Evolutionary conservation across 1,140 invertebrate genomes (phyloP).

Genomic region (Physella acuta): DNA sequence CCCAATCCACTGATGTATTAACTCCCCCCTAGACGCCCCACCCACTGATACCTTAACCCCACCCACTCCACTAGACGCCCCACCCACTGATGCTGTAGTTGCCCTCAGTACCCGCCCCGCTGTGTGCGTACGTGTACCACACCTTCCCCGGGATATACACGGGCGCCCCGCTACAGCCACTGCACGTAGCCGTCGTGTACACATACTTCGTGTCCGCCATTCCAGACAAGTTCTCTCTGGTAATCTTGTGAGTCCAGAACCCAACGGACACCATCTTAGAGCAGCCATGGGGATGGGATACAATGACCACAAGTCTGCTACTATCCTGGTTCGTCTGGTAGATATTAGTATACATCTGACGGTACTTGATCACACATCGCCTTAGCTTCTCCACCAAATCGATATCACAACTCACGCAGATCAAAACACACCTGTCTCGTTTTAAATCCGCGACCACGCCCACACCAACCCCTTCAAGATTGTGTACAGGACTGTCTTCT

Average conservation of each 20-base stretch:
- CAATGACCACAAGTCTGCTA: neutral
- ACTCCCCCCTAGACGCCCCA: too few relatives aligned
- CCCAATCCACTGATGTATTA: too few relatives aligned
- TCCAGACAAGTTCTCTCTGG: neutral
- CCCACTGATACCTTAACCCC: too few relatives aligned
- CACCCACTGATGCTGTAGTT: neutral
- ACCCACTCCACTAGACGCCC: too few relatives aligned
- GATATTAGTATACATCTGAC: neutral
- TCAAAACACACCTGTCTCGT: conserved; percentile 1
- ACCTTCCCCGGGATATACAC: neutral
- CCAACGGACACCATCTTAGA: conserved; percentile 1
- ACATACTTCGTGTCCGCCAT: neutral
- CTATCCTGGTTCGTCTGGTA: neutral
- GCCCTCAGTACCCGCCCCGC: neutral
- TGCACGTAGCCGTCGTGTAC: neutral
- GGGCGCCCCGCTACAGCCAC: conserved; percentile 5
- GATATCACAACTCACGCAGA: neutral
- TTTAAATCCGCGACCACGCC: neutral
- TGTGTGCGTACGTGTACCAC: neutral
- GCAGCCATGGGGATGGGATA: conserved; percentile 19
- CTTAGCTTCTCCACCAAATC: neutral
- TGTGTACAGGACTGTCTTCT: neutral
- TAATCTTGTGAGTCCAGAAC: neutral
- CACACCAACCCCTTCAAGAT: neutral
- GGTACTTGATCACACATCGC: neutral